Evolutionary conservation across 2,113 vertebrate species (phyloP), one percentile per base, ranked within the genome.

Genomic region (Dascyllus trimaculatus): DNA sequence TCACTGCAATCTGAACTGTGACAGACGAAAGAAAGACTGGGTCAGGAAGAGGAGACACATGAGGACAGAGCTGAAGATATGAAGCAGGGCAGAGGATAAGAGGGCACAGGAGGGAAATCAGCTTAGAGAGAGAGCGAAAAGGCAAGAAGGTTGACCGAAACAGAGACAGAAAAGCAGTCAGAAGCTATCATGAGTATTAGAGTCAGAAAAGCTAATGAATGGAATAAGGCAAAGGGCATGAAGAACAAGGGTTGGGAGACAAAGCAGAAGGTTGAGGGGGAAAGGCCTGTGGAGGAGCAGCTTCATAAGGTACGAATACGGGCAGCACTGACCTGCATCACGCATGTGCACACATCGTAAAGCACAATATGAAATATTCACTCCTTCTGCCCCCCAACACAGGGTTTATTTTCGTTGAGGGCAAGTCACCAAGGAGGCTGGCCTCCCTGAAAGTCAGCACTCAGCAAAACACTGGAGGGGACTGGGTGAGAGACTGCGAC

Each of bases 331-430:
- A n/a, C 56, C 78, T 38, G 40, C 79, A 74, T 70, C 70, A 61
- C 38, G 73, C 75, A 81, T 72, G 73, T 81, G 80, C 54, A 52
- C 66, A 65, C 75, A 74, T 72, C 82, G 65, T 69, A 79, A 85
- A 80, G 80, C 66, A 66, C 70, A 38, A 19, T 75, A 92, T 93
- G 67, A 93, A 92, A 93, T 93, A 93, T 93, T 93, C 82, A 92
- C 84, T 82, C 71, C 81, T 81, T 84, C 89, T 90, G 84, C 85
- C 79, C 83, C 81, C 63, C 71, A 67, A 91, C 86, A 79, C 71
- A 0, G 61, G 71, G 84, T 84, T 91, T 89, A 89, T 90, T 91
- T 92, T 88, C 1, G 82, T 80, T 73, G 59, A 86, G 84, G 68
- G 52, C 57, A 59, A 87, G 68, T 25, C 84, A 83, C 85, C 38